Conservation (phyloP, 2,888 invertebrate species). For the Eristalis pertinax region DNA sequence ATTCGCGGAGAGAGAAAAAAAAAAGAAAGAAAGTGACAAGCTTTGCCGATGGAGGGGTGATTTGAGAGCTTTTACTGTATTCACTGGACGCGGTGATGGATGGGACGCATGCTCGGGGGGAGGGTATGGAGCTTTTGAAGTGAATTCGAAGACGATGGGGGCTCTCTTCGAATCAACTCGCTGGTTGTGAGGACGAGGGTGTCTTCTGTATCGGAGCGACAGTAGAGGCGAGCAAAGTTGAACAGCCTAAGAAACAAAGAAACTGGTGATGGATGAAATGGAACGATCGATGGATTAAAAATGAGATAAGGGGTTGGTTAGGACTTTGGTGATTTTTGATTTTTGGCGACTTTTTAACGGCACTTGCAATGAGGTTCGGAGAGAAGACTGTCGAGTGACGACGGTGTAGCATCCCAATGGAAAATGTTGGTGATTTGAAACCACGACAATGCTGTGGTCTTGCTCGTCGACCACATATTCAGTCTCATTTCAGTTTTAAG, state of each 20-base stretch:
- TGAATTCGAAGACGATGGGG: background rate
- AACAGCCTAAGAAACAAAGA: background rate
- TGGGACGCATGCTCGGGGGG: background rate
- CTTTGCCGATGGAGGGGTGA: conserved; percentile 20
- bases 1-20: background rate
- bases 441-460: no score
- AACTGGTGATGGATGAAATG: no score
- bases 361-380: no score
- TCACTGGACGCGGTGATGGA: background rate
- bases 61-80: conserved; percentile 27
- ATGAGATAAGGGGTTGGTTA: no score
- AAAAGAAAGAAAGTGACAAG: background rate
- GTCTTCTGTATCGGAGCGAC: background rate
- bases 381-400: no score
- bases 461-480: no score
- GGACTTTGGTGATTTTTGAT: no score
- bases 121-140: background rate
- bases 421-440: no score
- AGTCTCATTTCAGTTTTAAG: no score
- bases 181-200: background rate
- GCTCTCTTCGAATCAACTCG: background rate
- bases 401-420: no score
- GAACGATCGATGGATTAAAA: no score
- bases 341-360: no score
- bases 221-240: background rate